Base-by-base conservation (phyloP, 1,140 invertebrate species). In the Drosophila neocordata region DNA sequence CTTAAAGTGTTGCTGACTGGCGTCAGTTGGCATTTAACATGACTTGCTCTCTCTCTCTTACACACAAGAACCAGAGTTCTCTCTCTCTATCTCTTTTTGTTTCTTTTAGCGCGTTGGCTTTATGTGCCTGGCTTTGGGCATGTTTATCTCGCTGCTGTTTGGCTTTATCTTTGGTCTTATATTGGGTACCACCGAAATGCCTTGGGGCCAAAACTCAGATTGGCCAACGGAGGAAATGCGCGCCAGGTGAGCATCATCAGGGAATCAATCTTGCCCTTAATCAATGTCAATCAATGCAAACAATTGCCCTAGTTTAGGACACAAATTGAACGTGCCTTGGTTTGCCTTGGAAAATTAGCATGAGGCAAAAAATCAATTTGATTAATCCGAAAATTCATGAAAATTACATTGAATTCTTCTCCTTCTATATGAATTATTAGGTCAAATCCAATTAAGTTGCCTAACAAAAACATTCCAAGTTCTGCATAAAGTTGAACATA, bases 211-310 rank as follows among this genome's bases (percentile, higher is more conserved):
- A 31, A 95, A 94, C 69, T 94, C 94, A 11, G 94, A 95, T 64
- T 97, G 95, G 95, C 96, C 96, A 0, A 97, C 96, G 0, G 93
- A 94, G 64, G 96, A 97, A 92, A 97, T 97, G 96, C 94, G 95
- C 78, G 94, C 93, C 81, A 94, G 95, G 95, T 95, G 92, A 87
- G 71, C 9, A 52, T 37, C 8, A 18, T 51, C 20, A 18, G 41
- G 18, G 2, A 48, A 15, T n/a, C 34, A 37, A 60, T 38, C 58
- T 57, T 27, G 27, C 63, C 56, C 53, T 69, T 56, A 64, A 62
- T 65, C 64, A 73, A 68, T 27, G 70, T 72, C 74, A 72, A 78
- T 87, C 72, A 81, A 48, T 56, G 24, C 22, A 22, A 65, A 85
- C 72, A 83, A 83, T 79, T 64, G 72, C 58, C 12, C 38, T 20